Base-by-base conservation (phyloP, 2,888 invertebrate genomes). In the Nasonia oneida region DNA sequence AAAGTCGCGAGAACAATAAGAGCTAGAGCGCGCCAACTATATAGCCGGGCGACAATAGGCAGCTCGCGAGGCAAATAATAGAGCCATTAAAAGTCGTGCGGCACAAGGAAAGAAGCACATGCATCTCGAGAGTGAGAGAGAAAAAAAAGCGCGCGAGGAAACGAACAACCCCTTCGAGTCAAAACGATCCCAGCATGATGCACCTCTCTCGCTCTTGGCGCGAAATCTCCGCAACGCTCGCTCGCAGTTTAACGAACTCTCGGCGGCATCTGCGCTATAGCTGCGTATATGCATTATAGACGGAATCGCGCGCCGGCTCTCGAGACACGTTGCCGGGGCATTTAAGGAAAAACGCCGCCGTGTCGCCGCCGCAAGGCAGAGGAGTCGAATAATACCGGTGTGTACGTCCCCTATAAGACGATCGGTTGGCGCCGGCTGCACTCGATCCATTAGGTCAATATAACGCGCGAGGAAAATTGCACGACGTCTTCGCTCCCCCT, bases 91-190 rank as follows among this genome's bases (percentile, higher is more conserved):
- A 42, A 47, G 42, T 39, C 10, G 37, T 4, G 37, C 37, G 39
- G 39, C 39, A 2, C 6, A n/a, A 5, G 0, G 18, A 71, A 18
- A 39, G 33, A 39, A 71, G 18, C 70, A 3, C 8, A 39, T 15
- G 18, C 73, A n/a, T 67, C 14, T 10, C 29, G 61, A 61, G 37
- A 23, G 8, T 8, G 8, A 42, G 8, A 8, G 8, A 42, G 10
- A 71, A 29, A 29, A 42, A 73, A 39, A 18, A n/a, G 0, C 42
- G 73, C 39, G 73, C 39, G n/a, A 42, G 23, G 39, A 73, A 42
- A 42, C 39, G 73, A 73, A 73, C 73, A 73, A 73, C 73, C 73
- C 73, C 73, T 73, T 73, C 73, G 73, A 67, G 33, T 67, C 12
- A 67, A 33, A 29, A 33, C 67, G 29, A 8, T 37, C 73, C 12